Evolutionary conservation across 1,140 invertebrate genomes (phyloP).

Genomic region (Drosophila orosa): DNA sequence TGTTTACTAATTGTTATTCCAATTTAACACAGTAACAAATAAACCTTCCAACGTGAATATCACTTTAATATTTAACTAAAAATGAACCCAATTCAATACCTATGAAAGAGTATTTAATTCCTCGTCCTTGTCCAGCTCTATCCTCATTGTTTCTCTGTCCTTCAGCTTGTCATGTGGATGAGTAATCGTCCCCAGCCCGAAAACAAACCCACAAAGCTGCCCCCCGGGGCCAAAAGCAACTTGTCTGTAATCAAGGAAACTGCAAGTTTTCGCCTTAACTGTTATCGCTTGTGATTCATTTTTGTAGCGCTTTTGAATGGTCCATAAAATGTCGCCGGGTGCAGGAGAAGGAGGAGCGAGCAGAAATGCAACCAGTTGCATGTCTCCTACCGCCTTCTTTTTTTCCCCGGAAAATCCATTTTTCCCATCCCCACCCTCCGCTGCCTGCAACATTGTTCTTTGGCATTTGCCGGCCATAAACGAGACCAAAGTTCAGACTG

Average conservation of each 20-base stretch:
- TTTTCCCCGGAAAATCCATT: slow-evolving; percentile 1
- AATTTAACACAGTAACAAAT: neutral
- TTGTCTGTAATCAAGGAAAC: slow-evolving; percentile 68
- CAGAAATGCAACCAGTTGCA: slow-evolving; percentile 71
- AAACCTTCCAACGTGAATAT: no score
- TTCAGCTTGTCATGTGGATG: slow-evolving; percentile 35
- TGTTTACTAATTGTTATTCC: neutral
- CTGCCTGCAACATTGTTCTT: slow-evolving; percentile 29
- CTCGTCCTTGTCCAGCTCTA: neutral
- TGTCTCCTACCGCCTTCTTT: slow-evolving; percentile 4
- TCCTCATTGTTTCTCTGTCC: neutral
- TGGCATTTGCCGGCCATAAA: slow-evolving; percentile 28
- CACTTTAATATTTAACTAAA: neutral
- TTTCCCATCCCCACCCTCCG: no score
- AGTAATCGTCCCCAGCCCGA: slow-evolving; percentile 42
- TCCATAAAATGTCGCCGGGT: slow-evolving; percentile 60
- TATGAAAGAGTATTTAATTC: neutral
- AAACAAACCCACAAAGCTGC: slow-evolving; percentile 19
- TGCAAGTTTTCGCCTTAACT: slow-evolving; percentile 58
- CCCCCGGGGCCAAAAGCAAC: slow-evolving; percentile 17
- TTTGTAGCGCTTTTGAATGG: slow-evolving; percentile 60
- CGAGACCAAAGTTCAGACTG: slow-evolving; percentile 42
- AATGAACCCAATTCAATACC: neutral
- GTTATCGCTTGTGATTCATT: slow-evolving; percentile 72
- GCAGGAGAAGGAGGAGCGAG: slow-evolving; percentile 32